Evolutionary conservation across 2,888 invertebrate species (phyloP), one percentile per base, ranked within the genome.

Genomic region (Erebia palarica): DNA sequence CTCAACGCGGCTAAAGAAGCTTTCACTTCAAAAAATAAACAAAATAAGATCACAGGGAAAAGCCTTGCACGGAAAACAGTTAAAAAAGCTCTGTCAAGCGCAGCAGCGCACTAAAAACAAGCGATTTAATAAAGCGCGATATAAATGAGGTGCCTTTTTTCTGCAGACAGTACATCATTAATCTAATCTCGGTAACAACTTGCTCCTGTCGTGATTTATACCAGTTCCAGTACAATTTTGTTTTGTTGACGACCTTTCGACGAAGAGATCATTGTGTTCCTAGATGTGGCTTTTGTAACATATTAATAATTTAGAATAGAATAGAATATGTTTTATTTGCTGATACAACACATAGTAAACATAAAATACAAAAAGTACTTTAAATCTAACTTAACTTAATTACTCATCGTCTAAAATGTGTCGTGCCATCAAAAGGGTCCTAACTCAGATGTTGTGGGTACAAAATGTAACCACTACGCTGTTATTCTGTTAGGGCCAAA

Each of bases 121-220:
- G 67, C 49, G 59, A 49, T 67, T 59, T 59, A 49, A 67, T 49
- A 67, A 59, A 47, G 65, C 53, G 42, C 42, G 44, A 42, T 51
- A 65, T 65, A 70, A 70, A 70, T 70, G 65, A 70, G 70, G 59
- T 53, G 42, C 59, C 36, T 71, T 65, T 68, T 68, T 44, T 61
- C 51, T 36, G 65, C 69, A 36, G 71, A 71, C 71, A 69, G 70
- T 67, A 49, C 68, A 70, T 66, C 74, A 74, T 74, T 74, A 74
- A 74, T 72, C 70, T 70, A 65, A 60, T 70, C 70, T 65, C 68
- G 27, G 68, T 74, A 69, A 74, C 70, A 70, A 67, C 67, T 67
- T 59, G 67, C 67, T 67, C 49, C 49, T 67, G 68, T 71, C 67
- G 65, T 71, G 72, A 74, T 74, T 74, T 72, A 72, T 74, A 74